phyloP scores from a whole-genome alignment of 1,140 invertebrate genomes.

The Limonius californicus region DNA sequence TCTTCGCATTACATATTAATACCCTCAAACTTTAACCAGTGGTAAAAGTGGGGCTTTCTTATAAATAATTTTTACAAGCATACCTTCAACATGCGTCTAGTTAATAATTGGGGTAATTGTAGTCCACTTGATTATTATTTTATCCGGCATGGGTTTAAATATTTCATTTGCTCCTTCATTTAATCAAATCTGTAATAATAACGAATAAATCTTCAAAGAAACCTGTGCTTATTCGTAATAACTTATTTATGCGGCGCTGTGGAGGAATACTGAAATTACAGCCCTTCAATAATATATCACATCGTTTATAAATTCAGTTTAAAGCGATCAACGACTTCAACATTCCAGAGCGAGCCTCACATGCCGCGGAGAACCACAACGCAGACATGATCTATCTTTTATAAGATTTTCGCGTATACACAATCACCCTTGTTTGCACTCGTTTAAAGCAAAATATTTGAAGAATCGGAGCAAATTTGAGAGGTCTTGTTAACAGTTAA shows the following conservation, averaged over 20 bases:
- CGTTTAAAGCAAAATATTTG: no score
- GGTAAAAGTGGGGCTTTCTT: no score
- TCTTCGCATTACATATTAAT: no score
- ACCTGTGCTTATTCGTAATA: conserved; percentile 20
- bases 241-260: conserved; percentile 22
- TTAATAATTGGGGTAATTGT: neutral
- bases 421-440: no score
- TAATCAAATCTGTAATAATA: conserved; percentile 14
- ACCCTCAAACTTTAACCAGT: no score
- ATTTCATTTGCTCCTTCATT: neutral
- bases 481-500: no score
- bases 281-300: conserved; percentile 27
- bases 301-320: conserved; percentile 11
- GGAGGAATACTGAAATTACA: conserved; percentile 24
- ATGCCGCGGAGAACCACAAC: neutral
- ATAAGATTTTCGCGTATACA: no score
- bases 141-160: neutral
- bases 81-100: no score
- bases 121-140: neutral
- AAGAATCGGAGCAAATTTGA: no score
- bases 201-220: conserved; percentile 11
- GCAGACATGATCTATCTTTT: no score
- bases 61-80: no score
- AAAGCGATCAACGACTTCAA: neutral
- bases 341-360: neutral